phyloP scores from a whole-genome alignment of 2,113 vertebrate species.

The Xyliphius kryptos region DNA sequence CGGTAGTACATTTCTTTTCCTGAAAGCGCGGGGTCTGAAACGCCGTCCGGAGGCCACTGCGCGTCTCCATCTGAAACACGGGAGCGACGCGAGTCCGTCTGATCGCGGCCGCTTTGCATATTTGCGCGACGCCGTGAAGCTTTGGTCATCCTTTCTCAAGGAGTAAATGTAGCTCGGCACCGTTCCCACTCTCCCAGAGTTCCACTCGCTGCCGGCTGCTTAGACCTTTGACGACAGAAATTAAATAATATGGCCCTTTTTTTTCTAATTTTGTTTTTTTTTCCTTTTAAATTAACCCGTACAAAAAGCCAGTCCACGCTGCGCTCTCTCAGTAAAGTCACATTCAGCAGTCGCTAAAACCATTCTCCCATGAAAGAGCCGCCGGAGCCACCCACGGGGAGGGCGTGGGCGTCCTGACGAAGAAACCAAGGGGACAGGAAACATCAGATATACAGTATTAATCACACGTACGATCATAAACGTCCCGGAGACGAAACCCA shows the following conservation, averaged over 20 bases:
- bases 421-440: too few relatives aligned
- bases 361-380: slow-evolving; percentile 64
- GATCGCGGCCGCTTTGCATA: slow-evolving; percentile 63
- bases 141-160: slow-evolving; percentile 63
- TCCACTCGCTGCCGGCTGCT: slow-evolving; percentile 67
- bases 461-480: slow-evolving; percentile 60
- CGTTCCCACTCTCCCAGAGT: slow-evolving; percentile 61
- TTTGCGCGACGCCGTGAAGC: too few relatives aligned
- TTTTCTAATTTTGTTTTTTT: slow-evolving; percentile 54
- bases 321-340: slow-evolving; percentile 72
- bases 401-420: too few relatives aligned
- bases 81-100: slow-evolving; percentile 56
- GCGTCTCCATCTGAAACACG: too few relatives aligned
- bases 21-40: too few relatives aligned
- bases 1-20: slow-evolving; percentile 50
- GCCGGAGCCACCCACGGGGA: slow-evolving; percentile 63
- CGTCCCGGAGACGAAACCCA: slow-evolving; percentile 39
- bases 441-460: slow-evolving; percentile 74
- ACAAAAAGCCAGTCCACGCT: slow-evolving; percentile 70
- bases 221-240: slow-evolving; percentile 67
- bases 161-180: slow-evolving; percentile 30
- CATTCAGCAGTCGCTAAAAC: slow-evolving; percentile 73
- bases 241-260: slow-evolving; percentile 74
- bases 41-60: too few relatives aligned
- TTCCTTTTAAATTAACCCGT: slow-evolving; percentile 70